Percentiles rank a stretch among this genome's conserved stretches.
Conservation (phyloP, 1,140 invertebrate species). For the Halesus radiatus region DNA sequence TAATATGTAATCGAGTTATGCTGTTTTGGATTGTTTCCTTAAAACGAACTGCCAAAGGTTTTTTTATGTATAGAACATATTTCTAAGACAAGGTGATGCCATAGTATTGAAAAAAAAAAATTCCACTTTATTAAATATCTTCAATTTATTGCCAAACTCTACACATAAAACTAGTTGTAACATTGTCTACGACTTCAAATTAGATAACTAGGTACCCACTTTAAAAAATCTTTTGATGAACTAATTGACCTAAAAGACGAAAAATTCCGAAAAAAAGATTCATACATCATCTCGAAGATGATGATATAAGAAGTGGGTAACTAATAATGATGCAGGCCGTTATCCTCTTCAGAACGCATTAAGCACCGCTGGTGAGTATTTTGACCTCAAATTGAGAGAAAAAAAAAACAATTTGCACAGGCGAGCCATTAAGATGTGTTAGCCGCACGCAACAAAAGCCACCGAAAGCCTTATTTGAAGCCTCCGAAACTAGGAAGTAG, state of each 20-base stretch:
- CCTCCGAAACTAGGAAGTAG: not conserved
- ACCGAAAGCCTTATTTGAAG: not conserved
- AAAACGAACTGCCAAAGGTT: too few species aligned
- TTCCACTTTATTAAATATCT: too few species aligned
- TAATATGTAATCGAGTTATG: too few species aligned
- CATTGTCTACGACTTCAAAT: too few species aligned
- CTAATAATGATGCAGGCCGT: conserved; percentile 28
- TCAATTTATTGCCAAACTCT: too few species aligned
- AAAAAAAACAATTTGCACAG: conserved; percentile 41
- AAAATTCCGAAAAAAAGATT: conserved; percentile 5
- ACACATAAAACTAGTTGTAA: too few species aligned
- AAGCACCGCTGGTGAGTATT: conserved; percentile 22
- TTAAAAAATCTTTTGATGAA: too few species aligned
- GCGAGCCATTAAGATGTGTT: conserved; percentile 13
- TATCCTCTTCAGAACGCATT: conserved; percentile 17
- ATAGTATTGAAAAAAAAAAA: too few species aligned
- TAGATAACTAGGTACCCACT: too few species aligned
- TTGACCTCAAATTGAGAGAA: conserved; percentile 37
- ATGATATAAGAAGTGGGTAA: not conserved
- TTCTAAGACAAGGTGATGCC: too few species aligned
- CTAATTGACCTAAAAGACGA: not conserved
- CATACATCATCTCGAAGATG: not conserved
- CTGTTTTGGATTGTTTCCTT: too few species aligned
- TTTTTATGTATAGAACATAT: too few species aligned
- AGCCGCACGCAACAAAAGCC: conserved; percentile 40